Evolutionary conservation across 1,140 invertebrate genomes (phyloP), one percentile per base, ranked within the genome.

Genomic region (Zophobas atratus): DNA sequence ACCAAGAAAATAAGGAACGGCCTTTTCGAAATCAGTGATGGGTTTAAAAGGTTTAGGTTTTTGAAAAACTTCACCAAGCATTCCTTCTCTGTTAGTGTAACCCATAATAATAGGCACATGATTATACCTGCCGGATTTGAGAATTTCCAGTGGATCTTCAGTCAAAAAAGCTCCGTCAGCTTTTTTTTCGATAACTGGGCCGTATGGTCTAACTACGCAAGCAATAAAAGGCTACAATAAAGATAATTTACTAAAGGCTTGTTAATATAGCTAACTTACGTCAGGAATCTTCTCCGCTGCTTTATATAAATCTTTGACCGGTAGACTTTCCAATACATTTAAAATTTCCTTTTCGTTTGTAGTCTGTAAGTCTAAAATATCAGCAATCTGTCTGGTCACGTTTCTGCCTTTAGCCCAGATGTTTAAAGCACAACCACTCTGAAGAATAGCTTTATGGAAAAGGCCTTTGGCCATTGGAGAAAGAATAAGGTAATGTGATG

Each of bases 381-480:
- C 48, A 0, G 51, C 70, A 33, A 80, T 6, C 63, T 48, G 20
- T 32, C 35, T 5, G n/a, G 20, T 1, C 46, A 49, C 0, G 35
- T 34, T 6, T 1, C 79, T 73, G 72, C 83, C 88, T 3, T 92
- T 85, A 67, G 91, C 86, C 57, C 85, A 77, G 1, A 85, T 82
- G 77, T 85, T 80, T 87, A 80, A 89, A 0, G 86, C 86, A 5
- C 86, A 90, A 8, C 91, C 92, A 86, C 91, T 90, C 88, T 91
- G 89, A 49, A 90, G 81, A 46, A 93, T 92, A 1, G 87, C 89
- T 83, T 85, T 86, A 76, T 88, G 87, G 81, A 92, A 93, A 51
- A 92, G 84, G 5, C 91, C 91, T 89, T 56, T 33, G 2, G 78
- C 75, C 76, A 79, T 71, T 33, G 80, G 79, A 2, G 81, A 82